Conservation (phyloP, 2,888 invertebrate species). For the Artemia sinica region DNA sequence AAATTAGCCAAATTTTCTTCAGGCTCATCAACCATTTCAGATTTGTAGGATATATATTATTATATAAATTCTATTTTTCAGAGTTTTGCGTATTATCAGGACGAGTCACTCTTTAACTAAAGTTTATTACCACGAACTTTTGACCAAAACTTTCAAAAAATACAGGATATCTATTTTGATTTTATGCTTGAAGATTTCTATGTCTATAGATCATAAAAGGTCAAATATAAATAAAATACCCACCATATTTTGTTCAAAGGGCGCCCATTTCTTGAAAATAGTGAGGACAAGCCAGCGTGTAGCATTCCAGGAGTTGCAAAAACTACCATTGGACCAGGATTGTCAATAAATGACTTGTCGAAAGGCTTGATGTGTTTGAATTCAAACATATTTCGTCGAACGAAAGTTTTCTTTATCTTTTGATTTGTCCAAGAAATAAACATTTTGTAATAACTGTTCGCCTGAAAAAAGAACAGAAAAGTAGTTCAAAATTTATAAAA, state of each 20-base stretch:
- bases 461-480: constrained; percentile 33
- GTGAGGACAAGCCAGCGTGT: constrained; percentile 92
- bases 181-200: too few species aligned
- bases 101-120: too few species aligned
- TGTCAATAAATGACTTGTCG: constrained; percentile 82
- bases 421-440: constrained; percentile 99
- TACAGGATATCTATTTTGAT: too few species aligned
- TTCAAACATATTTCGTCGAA: constrained; percentile 98
- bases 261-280: constrained; percentile 97
- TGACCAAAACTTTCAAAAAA: too few species aligned
- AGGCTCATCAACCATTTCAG: too few species aligned
- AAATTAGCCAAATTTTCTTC: too few species aligned
- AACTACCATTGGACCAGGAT: constrained; percentile 95
- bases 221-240: constrained; percentile 17
- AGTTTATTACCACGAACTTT: too few species aligned
- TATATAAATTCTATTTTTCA: too few species aligned
- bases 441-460: constrained; percentile 97
- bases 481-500: background rate
- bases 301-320: constrained; percentile 99
- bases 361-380: constrained; percentile 97
- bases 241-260: constrained; percentile 88
- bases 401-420: constrained; percentile 96
- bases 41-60: too few species aligned
- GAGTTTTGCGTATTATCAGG: too few species aligned
- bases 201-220: too few species aligned